These are phyloP conservation scores for Hanleya hanleyi DNA, from an alignment of 2,888 invertebrate genomes.

Conservation along the genomic window DNA sequence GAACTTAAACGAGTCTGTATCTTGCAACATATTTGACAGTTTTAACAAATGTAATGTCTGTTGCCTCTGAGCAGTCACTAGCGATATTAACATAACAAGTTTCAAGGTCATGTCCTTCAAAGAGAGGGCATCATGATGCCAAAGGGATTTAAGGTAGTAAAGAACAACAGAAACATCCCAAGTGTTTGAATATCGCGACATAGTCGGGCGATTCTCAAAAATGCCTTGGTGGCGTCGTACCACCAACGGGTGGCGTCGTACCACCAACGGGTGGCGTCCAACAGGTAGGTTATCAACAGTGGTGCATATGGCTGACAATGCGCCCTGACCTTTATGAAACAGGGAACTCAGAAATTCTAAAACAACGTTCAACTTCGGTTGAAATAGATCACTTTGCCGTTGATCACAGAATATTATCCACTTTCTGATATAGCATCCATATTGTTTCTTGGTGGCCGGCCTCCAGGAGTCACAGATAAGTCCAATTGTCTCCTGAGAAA, in stretches of 20 bases:
- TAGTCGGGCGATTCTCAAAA: neutral
- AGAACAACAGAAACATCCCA: slow-evolving; percentile 19
- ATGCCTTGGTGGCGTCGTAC: neutral
- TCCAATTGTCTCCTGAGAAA: slow-evolving; percentile 3
- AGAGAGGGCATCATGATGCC: neutral
- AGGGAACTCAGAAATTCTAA: slow-evolving; percentile 19
- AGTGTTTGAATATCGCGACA: neutral
- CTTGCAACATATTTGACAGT: slow-evolving; percentile 1
- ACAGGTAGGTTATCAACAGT: neutral
- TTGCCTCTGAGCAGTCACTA: slow-evolving; percentile 15
- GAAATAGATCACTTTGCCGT: slow-evolving; percentile 8
- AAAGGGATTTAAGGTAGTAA: slow-evolving; percentile 1
- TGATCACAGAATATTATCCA: slow-evolving; percentile 16
- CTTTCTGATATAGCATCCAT: slow-evolving; percentile 10
- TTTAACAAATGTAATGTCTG: slow-evolving; percentile 10
- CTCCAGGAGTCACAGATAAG: slow-evolving; percentile 20
- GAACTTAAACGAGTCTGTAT: neutral
- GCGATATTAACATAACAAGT: slow-evolving; percentile 1
- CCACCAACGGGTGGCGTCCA: slow-evolving; percentile 1
- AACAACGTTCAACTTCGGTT: neutral
- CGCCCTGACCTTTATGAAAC: slow-evolving; percentile 8
- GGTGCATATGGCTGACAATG: slow-evolving; percentile 1
- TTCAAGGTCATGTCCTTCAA: slow-evolving; percentile 12
- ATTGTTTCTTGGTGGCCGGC: neutral
- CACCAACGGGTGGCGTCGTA: neutral